A percentile compares a stretch with the other conserved stretches of the same genome.
These are phyloP conservation scores for Vanessa cardui DNA, from an alignment of 2,888 invertebrate species.

Conservation along the genomic window DNA sequence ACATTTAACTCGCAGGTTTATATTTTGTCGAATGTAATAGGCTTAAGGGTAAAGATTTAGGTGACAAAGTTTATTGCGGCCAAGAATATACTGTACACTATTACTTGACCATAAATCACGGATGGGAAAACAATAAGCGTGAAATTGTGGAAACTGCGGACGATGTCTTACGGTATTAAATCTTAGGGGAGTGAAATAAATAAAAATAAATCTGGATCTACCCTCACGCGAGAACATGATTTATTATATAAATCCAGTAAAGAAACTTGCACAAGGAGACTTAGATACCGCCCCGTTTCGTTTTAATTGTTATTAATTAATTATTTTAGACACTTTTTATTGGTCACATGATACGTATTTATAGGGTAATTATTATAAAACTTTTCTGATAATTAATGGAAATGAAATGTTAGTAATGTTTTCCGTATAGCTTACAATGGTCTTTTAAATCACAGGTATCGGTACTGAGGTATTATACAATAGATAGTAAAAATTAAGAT, in stretches of 20 bases:
- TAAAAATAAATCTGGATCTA: slow-evolving; percentile 79
- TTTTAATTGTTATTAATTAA: slow-evolving; percentile 64
- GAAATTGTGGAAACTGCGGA: slow-evolving; percentile 82
- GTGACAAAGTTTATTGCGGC: slow-evolving; percentile 81
- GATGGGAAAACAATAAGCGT: slow-evolving; percentile 84
- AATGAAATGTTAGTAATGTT: no score
- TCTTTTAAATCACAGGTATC: not conserved
- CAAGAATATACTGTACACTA: slow-evolving; percentile 79
- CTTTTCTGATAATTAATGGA: not conserved
- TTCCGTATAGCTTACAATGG: not conserved
- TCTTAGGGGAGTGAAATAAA: slow-evolving; percentile 82
- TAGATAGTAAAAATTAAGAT: no score
- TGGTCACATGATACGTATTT: not conserved
- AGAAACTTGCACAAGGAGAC: slow-evolving; percentile 43
- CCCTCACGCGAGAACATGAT: slow-evolving; percentile 75
- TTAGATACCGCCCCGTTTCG: slow-evolving; percentile 41
- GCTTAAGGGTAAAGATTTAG: slow-evolving; percentile 80
- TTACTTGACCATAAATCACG: slow-evolving; percentile 79
- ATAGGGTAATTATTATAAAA: not conserved
- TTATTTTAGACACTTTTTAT: slow-evolving; percentile 23
- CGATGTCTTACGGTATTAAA: slow-evolving; percentile 77
- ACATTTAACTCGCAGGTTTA: slow-evolving; percentile 25
- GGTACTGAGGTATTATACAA: not conserved
- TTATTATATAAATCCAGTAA: slow-evolving; percentile 60
- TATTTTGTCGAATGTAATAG: slow-evolving; percentile 56